Conservation (phyloP, 2,113 vertebrate species). For the Herpetotheres cachinnans region DNA sequence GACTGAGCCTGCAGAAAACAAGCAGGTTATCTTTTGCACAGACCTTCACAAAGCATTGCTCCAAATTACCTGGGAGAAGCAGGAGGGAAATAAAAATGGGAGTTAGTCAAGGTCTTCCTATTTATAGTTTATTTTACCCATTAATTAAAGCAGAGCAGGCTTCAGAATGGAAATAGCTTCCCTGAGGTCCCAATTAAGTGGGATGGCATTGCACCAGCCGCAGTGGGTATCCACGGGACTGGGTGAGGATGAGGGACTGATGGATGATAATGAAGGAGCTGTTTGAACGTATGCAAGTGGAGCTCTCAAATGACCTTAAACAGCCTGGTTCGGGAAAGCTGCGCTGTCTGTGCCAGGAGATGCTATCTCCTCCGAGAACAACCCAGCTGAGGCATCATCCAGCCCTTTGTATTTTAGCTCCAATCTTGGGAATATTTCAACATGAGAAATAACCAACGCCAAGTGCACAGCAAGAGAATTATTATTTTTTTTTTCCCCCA, state of each 20-base stretch:
- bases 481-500: neutral
- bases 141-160: neutral
- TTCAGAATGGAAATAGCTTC: neutral
- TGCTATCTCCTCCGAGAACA: neutral
- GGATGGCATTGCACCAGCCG: neutral
- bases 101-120: neutral
- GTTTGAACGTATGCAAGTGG: fast-evolving
- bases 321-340: neutral
- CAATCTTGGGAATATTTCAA: neutral
- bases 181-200: neutral
- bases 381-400: neutral
- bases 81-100: neutral
- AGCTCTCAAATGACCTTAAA: neutral
- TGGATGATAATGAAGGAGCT: neutral
- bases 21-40: fast-evolving
- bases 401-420: neutral
- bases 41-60: neutral
- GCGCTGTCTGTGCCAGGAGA: neutral
- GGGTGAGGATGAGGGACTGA: neutral
- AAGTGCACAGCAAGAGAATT: neutral
- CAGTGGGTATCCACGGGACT: neutral
- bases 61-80: neutral
- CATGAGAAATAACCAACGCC: fast-evolving
- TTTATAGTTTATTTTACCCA: neutral
- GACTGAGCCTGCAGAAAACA: neutral